These are phyloP conservation scores for Drosophila mayaguana DNA, from an alignment of 2,888 invertebrate genomes.

Conservation along the genomic window DNA sequence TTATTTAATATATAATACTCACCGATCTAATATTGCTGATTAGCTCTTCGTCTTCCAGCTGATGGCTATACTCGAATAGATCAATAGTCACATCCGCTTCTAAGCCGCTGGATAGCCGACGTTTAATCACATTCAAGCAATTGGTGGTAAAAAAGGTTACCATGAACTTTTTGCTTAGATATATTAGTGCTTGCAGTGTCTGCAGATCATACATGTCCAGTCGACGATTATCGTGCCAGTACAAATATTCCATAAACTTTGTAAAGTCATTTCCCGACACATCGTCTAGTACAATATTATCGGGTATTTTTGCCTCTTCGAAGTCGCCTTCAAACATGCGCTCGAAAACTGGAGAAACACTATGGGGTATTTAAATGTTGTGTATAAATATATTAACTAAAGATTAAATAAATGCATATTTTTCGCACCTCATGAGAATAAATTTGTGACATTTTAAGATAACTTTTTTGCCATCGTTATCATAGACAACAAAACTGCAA, in stretches of 20 bases:
- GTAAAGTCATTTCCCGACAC: conserved; percentile 49
- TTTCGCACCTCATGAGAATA: conserved; percentile 48
- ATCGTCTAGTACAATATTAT: conserved; percentile 59
- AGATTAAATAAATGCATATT: neutral
- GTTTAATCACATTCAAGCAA: conserved; percentile 35
- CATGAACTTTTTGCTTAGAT: conserved; percentile 60
- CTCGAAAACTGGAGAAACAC: conserved; percentile 57
- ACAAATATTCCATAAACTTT: conserved; percentile 51
- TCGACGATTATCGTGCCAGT: conserved; percentile 44
- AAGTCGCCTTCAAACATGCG: conserved; percentile 62
- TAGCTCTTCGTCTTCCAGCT: conserved; percentile 42
- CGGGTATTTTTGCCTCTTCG: conserved; percentile 41
- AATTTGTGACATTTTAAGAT: conserved; percentile 59
- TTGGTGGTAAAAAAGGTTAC: conserved; percentile 36
- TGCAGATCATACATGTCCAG: conserved; percentile 35
- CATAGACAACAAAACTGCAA: conserved; percentile 52
- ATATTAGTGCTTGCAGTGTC: conserved; percentile 52
- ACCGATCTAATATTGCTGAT: conserved; percentile 30
- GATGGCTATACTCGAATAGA: conserved; percentile 48
- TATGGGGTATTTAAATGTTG: neutral
- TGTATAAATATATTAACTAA: neutral
- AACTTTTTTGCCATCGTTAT: conserved; percentile 35
- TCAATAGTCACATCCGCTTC: conserved; percentile 41
- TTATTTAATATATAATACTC: conserved; percentile 10
- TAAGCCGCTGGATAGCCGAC: conserved; percentile 18